A percentile compares a stretch with the other conserved stretches of the same genome.
phyloP scores from a whole-genome alignment of 2,888 invertebrate species.

The Orthosia gothica region DNA sequence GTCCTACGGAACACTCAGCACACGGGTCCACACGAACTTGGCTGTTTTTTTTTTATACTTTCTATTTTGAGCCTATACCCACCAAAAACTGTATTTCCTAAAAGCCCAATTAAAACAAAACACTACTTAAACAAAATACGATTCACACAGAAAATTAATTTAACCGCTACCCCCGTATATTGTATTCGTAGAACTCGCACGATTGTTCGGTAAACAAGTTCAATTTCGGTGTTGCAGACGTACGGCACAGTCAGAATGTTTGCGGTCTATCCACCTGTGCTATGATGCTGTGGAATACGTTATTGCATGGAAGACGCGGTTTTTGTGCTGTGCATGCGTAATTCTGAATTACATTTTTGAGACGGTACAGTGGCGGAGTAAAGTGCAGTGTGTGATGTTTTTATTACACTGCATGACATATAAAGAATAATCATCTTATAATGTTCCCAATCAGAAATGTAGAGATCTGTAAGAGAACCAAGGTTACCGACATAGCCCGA shows the following conservation, averaged over 20 bases:
- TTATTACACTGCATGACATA: too few relatives aligned
- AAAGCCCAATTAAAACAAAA: conserved; percentile 47
- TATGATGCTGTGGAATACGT: conserved; percentile 60
- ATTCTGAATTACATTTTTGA: conserved; percentile 23
- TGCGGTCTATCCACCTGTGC: conserved; percentile 66
- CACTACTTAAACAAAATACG: conserved; percentile 51
- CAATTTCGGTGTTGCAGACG: conserved; percentile 63
- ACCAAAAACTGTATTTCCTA: background rate
- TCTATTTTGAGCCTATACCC: too few relatives aligned
- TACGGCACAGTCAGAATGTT: conserved; percentile 57
- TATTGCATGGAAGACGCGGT: conserved; percentile 55
- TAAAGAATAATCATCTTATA: too few relatives aligned
- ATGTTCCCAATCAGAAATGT: too few relatives aligned
- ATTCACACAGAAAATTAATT: conserved; percentile 62
- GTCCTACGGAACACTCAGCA: too few relatives aligned
- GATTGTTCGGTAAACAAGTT: conserved; percentile 69
- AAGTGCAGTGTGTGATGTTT: too few relatives aligned
- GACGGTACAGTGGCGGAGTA: background rate
- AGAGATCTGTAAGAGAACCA: too few relatives aligned
- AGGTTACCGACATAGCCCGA: rapidly evolving
- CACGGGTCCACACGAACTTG: too few relatives aligned
- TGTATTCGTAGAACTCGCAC: conserved; percentile 58
- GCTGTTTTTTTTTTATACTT: too few relatives aligned
- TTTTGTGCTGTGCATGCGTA: conserved; percentile 50
- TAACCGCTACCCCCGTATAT: conserved; percentile 52